Conservation (phyloP, 2,797 vertebrate species). For the Xerus rutilus region DNA sequence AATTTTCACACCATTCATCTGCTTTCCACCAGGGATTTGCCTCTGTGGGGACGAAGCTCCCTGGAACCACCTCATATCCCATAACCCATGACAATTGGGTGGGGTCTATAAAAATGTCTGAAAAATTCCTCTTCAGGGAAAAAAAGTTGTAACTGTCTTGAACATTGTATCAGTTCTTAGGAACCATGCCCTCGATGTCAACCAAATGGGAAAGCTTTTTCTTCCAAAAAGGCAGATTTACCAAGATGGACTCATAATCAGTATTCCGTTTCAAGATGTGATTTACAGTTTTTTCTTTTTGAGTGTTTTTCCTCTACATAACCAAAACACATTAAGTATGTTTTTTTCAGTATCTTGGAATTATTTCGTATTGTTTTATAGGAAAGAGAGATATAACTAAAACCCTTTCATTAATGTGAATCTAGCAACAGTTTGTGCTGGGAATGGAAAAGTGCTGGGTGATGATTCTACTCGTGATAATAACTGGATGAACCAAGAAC, state of each 20-base stretch:
- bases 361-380: constrained; percentile 28
- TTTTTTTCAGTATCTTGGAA: constrained; percentile 50
- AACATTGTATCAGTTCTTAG: constrained; percentile 53
- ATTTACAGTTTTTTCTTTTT: constrained; percentile 18
- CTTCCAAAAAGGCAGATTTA: constrained; percentile 50
- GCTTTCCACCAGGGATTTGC: not conserved
- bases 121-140: not conserved
- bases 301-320: constrained; percentile 30
- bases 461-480: not conserved
- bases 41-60: not conserved
- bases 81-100: constrained; percentile 32
- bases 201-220: constrained; percentile 62
- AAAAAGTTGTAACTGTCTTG: constrained; percentile 60
- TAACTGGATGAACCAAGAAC: not conserved
- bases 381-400: constrained; percentile 20
- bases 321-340: constrained; percentile 18
- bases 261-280: not conserved
- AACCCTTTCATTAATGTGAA: not conserved
- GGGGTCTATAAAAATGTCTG: constrained; percentile 54
- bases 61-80: not conserved
- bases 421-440: not conserved
- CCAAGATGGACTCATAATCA: not conserved
- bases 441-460: not conserved
- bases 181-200: constrained; percentile 70
- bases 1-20: not conserved